These are phyloP conservation scores for Eublepharis macularius DNA, from an alignment of 2,113 vertebrate species.

Conservation along the genomic window DNA sequence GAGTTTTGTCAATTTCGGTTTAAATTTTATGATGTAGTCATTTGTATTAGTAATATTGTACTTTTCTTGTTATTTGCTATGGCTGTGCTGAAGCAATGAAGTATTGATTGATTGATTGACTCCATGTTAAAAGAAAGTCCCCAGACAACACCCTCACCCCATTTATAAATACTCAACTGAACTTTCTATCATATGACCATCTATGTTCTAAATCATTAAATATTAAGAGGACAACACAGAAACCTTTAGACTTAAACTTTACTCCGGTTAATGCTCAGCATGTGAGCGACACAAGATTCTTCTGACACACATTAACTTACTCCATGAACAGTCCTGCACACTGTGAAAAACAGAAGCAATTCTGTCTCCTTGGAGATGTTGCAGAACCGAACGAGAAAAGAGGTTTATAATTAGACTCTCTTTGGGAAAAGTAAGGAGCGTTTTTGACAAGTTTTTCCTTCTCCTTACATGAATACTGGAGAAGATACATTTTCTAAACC, in stretches of 20 bases:
- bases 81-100: no score
- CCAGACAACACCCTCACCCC: neutral
- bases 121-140: neutral
- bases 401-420: neutral
- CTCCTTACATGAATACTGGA: neutral
- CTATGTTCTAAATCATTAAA: neutral
- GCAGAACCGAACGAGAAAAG: neutral
- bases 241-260: constrained; percentile 11
- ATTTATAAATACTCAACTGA: neutral
- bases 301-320: constrained; percentile 31
- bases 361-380: neutral
- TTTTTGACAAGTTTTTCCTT: neutral
- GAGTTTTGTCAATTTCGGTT: no score
- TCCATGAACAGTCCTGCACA: neutral
- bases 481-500: neutral
- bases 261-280: neutral
- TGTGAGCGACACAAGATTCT: neutral
- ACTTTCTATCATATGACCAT: neutral
- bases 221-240: neutral
- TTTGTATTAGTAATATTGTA: no score
- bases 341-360: neutral
- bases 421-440: neutral
- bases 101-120: no score
- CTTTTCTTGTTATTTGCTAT: no score
- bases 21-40: no score